Conservation (phyloP, 2,797 vertebrate species). For the Streptopelia turtur region DNA sequence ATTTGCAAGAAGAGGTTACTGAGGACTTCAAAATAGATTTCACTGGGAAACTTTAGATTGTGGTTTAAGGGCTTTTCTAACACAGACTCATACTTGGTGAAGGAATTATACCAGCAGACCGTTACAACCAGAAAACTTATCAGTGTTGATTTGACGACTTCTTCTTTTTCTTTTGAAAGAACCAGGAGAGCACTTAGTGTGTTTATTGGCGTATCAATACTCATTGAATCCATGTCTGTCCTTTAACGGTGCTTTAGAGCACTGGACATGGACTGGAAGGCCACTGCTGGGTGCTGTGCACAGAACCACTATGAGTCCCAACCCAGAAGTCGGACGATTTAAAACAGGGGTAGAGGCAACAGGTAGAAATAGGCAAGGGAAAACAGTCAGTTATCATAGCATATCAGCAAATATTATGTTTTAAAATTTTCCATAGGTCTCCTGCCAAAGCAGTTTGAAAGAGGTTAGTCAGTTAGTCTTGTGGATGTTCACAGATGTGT, state of each 20-base stretch:
- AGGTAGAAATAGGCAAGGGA: background rate
- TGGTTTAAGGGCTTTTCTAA: background rate
- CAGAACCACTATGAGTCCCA: background rate
- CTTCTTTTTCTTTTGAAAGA: background rate
- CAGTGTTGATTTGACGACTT: background rate
- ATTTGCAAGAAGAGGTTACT: background rate
- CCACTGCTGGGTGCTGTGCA: background rate
- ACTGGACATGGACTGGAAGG: background rate
- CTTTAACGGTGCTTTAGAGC: background rate
- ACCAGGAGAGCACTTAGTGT: background rate
- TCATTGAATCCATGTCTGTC: background rate
- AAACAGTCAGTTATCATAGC: background rate
- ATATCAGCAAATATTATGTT: background rate
- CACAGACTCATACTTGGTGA: background rate
- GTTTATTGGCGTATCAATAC: background rate
- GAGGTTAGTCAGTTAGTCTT: constrained; percentile 15
- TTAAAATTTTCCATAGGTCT: constrained; percentile 40
- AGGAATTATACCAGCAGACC: background rate
- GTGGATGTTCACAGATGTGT: background rate
- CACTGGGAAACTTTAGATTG: background rate
- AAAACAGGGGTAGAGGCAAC: background rate
- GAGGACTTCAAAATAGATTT: background rate
- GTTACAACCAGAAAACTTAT: background rate
- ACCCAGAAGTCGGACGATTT: background rate
- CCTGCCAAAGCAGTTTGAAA: constrained; percentile 18